Base-by-base conservation (phyloP, 2,888 invertebrate species). In the Chrysina gloriosa region DNA sequence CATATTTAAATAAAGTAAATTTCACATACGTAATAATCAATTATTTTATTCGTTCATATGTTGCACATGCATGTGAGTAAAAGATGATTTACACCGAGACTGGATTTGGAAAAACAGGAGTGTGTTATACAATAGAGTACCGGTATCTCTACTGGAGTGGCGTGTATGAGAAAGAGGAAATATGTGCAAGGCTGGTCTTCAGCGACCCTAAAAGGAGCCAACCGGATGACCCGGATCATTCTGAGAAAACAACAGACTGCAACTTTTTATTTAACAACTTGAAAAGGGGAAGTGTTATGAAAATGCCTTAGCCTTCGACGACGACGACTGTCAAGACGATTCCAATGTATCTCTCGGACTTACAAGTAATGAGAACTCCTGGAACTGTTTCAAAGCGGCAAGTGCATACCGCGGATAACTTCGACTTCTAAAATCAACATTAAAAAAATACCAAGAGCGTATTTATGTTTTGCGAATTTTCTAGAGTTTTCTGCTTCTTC, bases 181-280 rank as follows among this genome's bases (percentile, higher is more conserved):
- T 73, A 72, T 69, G 71, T 64, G 66, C 69, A 65, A 71, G 72
- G 66, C 73, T 70, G 67, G 73, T 72, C 70, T 72, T 69, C 69
- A 68, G 66, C 71, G 69, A 71, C 76, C 76, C 75, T 76, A 77
- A 75, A 78, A 74, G 78, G 75, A 73, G 69, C 69, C 64, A 68
- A 70, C 71, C 70, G 69, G 70, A 70, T 71, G 72, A 72, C 74
- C 75, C 74, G 73, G 71, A 72, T 70, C 69, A 54, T 77, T 77
- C 77, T 73, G 65, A 72, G 76, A 77, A 77, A 73, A 75, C 75
- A 74, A 75, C 75, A 73, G 72, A 69, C 69, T 67, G 64, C 76
- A 72, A 74, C 70, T 73, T 74, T 74, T 74, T 73, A 61, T 68
- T 65, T 64, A 67, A 61, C 65, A 48, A 29, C 71, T 71, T 71